Conservation (phyloP, 2,797 vertebrate genomes). For the Thaleichthys pacificus region DNA sequence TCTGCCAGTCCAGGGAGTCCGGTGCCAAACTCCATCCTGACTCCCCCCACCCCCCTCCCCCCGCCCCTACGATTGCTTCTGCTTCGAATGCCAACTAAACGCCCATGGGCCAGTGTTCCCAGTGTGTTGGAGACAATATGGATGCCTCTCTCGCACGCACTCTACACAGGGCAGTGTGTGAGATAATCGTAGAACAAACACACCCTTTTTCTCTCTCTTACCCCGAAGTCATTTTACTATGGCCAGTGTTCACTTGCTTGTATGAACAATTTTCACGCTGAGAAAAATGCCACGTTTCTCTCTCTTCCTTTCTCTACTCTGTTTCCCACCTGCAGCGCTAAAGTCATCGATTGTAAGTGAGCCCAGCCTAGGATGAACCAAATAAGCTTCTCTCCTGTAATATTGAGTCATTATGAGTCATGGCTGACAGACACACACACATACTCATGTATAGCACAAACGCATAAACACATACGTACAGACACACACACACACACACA, state of each 20-base stretch:
- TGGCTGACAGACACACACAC: constrained; percentile 13
- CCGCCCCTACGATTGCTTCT: constrained; percentile 54
- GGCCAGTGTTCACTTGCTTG: background rate
- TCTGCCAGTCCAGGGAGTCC: constrained; percentile 36
- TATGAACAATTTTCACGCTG: background rate
- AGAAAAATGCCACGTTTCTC: constrained; percentile 36
- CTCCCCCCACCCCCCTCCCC: background rate
- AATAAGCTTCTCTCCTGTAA: background rate
- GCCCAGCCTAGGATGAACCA: constrained; percentile 7
- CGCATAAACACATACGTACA: constrained; percentile 6
- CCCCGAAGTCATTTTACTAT: constrained; percentile 36
- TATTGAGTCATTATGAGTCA: background rate
- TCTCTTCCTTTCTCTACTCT: constrained; percentile 22
- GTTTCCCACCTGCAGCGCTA: background rate
- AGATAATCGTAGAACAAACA: constrained; percentile 52
- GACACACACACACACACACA: constrained; percentile 21
- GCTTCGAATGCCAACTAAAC: constrained; percentile 51
- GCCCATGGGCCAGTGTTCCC: constrained; percentile 45
- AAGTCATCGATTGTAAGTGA: constrained; percentile 5
- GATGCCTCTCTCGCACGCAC: constrained; percentile 43
- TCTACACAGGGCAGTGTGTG: constrained; percentile 43
- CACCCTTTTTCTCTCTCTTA: no score
- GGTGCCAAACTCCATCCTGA: constrained; percentile 43
- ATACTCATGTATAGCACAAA: background rate
- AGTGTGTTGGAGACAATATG: constrained; percentile 32